A percentile compares a stretch with the other conserved stretches of the same genome.
Evolutionary conservation across 2,888 invertebrate species (phyloP).

Genomic region (Epinotia nisella): DNA sequence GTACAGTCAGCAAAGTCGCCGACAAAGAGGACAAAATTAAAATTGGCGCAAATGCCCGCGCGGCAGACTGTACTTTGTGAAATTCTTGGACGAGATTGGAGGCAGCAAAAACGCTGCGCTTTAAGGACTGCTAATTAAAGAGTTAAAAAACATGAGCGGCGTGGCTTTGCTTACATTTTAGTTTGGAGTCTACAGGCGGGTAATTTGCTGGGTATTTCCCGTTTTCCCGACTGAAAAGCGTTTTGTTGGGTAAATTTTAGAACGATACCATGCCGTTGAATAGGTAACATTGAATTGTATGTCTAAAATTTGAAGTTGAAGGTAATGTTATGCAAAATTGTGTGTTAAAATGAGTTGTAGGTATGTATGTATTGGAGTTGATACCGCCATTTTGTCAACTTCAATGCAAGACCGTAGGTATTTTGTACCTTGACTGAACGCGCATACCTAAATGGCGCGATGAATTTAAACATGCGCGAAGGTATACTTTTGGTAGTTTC

Average conservation of each 20-base stretch:
- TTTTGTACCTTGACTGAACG: no score
- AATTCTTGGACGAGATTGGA: slow-evolving; percentile 41
- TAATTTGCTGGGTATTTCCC: not conserved
- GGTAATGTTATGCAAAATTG: no score
- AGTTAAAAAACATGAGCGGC: slow-evolving; percentile 27
- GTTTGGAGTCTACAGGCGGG: not conserved
- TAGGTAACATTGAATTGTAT: not conserved
- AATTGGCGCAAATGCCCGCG: slow-evolving; percentile 37
- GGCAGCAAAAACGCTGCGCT: slow-evolving; percentile 29
- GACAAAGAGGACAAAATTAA: slow-evolving; percentile 37
- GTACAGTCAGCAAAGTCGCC: slow-evolving; percentile 21
- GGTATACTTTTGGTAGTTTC: no score
- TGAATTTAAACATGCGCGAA: no score
- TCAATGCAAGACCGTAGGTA: no score
- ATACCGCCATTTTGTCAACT: no score
- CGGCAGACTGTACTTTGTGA: slow-evolving; percentile 31
- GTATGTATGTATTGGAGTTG: no score
- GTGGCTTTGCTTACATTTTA: slow-evolving; percentile 13
- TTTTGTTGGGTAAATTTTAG: not conserved
- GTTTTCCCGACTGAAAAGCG: not conserved
- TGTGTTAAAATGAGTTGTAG: no score
- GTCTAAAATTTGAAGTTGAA: not conserved
- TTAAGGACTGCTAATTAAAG: slow-evolving; percentile 40
- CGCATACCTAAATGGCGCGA: no score
- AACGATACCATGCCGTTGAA: not conserved